Conservation (phyloP, 2,113 vertebrate genomes). For the Indicator indicator region DNA sequence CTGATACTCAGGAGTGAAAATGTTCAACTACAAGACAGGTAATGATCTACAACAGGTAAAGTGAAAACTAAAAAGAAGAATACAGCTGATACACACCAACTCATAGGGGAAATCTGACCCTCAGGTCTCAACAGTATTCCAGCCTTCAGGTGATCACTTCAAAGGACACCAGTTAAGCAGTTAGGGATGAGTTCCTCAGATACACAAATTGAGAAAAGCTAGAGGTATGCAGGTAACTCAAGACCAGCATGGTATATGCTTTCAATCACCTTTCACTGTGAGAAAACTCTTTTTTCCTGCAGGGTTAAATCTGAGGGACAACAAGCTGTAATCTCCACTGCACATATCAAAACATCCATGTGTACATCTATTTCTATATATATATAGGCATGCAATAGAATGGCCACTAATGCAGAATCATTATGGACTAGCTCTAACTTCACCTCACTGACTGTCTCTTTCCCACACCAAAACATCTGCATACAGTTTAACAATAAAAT, state of each 20-base stretch:
- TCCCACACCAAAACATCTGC: not conserved
- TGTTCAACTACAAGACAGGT: not conserved
- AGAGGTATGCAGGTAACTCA: not conserved
- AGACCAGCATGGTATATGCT: not conserved
- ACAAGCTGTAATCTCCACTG: not conserved
- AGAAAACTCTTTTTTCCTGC: not conserved
- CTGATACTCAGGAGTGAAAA: not conserved
- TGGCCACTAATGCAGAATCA: not conserved
- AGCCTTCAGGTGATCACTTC: not conserved
- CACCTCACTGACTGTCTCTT: not conserved
- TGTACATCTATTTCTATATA: not conserved
- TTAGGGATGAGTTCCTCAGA: not conserved
- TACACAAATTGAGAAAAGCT: not conserved
- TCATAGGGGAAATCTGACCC: not conserved
- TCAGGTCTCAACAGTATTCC: not conserved
- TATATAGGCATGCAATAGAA: not conserved
- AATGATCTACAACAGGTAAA: not conserved
- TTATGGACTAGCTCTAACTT: constrained; percentile 2
- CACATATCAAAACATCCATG: not conserved
- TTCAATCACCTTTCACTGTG: not conserved
- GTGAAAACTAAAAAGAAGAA: not conserved
- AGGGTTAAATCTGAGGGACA: not conserved
- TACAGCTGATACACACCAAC: not conserved
- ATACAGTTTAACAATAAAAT: not conserved
- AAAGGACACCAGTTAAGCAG: not conserved